phyloP scores from a whole-genome alignment of 2,797 vertebrate genomes.

The Urosaurus nigricauda region DNA sequence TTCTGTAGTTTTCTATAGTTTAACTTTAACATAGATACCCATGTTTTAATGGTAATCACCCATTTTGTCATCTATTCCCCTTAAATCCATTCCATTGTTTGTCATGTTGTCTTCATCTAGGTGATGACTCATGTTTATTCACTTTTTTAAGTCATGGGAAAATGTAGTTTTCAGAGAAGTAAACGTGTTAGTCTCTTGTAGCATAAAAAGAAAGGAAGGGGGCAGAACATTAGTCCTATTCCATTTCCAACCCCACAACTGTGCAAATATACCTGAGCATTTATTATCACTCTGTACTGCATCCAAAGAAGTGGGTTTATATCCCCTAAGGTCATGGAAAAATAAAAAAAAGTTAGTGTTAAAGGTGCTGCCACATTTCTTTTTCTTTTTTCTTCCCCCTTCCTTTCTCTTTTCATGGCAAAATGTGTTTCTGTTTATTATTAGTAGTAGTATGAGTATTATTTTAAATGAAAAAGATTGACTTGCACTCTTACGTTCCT shows the following conservation, averaged over 20 bases:
- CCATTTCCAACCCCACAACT: too few relatives aligned
- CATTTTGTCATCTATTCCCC: conserved; percentile 2
- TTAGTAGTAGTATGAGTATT: conserved; percentile 29
- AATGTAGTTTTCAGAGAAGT: neutral
- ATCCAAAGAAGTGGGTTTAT: too few relatives aligned
- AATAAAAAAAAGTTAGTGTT: too few relatives aligned
- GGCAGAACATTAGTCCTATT: too few relatives aligned
- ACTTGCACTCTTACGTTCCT: neutral
- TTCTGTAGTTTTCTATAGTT: conserved; percentile 44
- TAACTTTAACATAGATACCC: conserved; percentile 2
- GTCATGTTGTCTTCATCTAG: conserved; percentile 37
- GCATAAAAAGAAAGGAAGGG: too few relatives aligned
- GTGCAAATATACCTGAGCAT: too few relatives aligned
- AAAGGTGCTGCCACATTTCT: too few relatives aligned
- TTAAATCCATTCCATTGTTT: conserved; percentile 28
- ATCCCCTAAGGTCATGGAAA: too few relatives aligned
- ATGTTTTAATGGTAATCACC: neutral
- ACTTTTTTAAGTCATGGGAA: conserved; percentile 1
- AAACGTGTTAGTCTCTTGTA: too few relatives aligned
- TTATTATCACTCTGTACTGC: too few relatives aligned
- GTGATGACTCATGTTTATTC: conserved; percentile 13
- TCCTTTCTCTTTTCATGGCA: neutral
- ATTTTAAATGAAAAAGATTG: conserved; percentile 22
- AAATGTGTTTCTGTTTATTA: neutral
- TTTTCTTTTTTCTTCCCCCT: too few relatives aligned